Base-by-base conservation (phyloP, 2,888 invertebrate species). In the Leptarthrus brevirostris region DNA sequence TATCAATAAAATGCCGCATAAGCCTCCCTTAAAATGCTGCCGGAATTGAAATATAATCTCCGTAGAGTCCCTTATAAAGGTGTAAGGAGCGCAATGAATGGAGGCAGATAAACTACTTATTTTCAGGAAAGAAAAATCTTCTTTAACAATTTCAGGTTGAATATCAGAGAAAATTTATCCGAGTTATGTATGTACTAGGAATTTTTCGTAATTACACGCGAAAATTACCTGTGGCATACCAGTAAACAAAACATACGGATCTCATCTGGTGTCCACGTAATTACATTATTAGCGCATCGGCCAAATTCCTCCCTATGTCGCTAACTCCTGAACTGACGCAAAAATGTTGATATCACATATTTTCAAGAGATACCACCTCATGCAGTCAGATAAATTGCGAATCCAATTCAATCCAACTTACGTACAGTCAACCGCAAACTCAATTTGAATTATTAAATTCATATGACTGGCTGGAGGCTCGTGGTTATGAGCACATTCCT, bases 371-470 rank as follows among this genome's bases (percentile, higher is more conserved):
- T 12, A 14, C 56, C 24, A 30, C 24, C 30, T 14, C 30, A 30
- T 30, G 56, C 56, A 56, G 24, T 26, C 24, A 26, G 24, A 56
- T 6, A 6, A 56, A 56, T 56, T 56, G 3, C 10, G 26, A 10
- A n/a, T 30, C 16, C n/a, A 26, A 56, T 56, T 30, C 26, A 56
- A 56, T 56, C 30, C 56, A 34, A 30, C 1, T 16, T 24, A 30
- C 5, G 56, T 30, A 26, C 18, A 56, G n/a, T 56, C 56, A 8
- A 56, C 56, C 56, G 10, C 24, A 56, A 22, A 26, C 56, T 30
- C 56, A 26, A 56, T 56, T 56, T 56, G 56, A 56, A 56, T 24
- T 56, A 56, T 56, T 30, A 56, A 56, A 56, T 56, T 24, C 56
- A 56, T 56, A 56, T 12, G 30, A 14, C 24, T 4, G 16, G 16